phyloP scores from a whole-genome alignment of 2,797 vertebrate genomes.

The Prionace glauca region DNA sequence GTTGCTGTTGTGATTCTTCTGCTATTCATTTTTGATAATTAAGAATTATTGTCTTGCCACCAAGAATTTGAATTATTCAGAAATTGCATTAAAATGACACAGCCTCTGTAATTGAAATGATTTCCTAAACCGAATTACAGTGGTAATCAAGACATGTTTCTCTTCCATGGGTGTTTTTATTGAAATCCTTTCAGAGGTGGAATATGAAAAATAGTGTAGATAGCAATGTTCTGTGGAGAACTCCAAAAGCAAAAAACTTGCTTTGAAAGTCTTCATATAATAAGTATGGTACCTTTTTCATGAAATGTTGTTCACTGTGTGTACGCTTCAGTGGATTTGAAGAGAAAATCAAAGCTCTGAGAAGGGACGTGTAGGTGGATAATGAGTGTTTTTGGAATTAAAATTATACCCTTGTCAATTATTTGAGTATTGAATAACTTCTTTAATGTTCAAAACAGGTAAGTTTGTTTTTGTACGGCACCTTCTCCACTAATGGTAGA shows the following conservation, averaged over 20 bases:
- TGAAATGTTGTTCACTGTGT: background rate
- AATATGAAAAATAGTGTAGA: background rate
- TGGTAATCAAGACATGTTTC: background rate
- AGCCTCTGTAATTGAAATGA: background rate
- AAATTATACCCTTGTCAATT: conserved; percentile 4
- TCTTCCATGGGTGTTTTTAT: background rate
- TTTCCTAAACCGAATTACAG: background rate
- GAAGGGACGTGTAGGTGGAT: background rate
- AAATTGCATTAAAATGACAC: background rate
- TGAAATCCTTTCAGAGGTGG: background rate
- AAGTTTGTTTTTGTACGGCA: background rate
- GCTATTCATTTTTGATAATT: background rate
- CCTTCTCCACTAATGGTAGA: background rate
- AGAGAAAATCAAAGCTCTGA: background rate
- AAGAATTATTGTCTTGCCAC: background rate
- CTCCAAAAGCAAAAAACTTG: background rate
- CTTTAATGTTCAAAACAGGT: background rate
- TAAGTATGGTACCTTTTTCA: background rate
- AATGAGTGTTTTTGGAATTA: background rate
- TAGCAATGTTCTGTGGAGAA: background rate
- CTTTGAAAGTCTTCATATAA: background rate
- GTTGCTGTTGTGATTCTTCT: background rate
- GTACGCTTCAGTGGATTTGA: background rate
- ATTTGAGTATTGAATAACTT: background rate
- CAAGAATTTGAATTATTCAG: background rate